Evolutionary conservation across 2,888 invertebrate species (phyloP).

Genomic region (Sisyra terminalis): DNA sequence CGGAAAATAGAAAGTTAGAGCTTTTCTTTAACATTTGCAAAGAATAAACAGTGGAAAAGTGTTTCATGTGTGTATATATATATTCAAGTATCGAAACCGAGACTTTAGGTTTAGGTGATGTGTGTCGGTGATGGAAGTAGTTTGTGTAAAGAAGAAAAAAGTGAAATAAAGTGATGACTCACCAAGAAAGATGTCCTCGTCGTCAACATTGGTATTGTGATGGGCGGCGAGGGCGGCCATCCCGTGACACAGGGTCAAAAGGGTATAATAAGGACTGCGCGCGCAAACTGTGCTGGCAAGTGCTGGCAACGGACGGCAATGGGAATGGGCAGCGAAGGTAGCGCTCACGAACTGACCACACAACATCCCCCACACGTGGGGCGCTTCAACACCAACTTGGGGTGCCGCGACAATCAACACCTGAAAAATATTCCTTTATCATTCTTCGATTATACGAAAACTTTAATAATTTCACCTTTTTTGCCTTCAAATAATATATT

Average conservation of each 20-base stretch:
- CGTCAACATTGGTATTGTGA: slow-evolving; percentile 31
- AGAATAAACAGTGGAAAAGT: not conserved
- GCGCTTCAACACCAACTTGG: slow-evolving; percentile 3
- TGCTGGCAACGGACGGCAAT: slow-evolving; percentile 33
- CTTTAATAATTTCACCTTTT: no score
- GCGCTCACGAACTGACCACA: slow-evolving; percentile 30
- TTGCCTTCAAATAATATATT: no score
- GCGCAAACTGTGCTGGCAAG: slow-evolving; percentile 30
- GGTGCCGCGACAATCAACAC: not conserved
- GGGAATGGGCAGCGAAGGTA: slow-evolving; percentile 25
- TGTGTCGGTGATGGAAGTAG: no score
- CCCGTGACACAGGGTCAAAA: slow-evolving; percentile 40
- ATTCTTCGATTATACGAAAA: no score
- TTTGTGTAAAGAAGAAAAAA: not conserved
- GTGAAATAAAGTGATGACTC: slow-evolving; percentile 18
- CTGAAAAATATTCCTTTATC: no score
- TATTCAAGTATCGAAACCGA: not conserved
- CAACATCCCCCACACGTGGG: slow-evolving; percentile 28
- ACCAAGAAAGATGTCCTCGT: slow-evolving; percentile 51
- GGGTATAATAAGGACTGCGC: slow-evolving; percentile 35
- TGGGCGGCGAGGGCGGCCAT: slow-evolving; percentile 37
- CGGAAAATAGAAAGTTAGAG: no score
- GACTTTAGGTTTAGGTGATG: not conserved
- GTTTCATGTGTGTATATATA: not conserved
- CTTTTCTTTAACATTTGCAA: not conserved